These are phyloP conservation scores for Morone chrysops DNA, from an alignment of 2,113 vertebrate genomes.

Conservation along the genomic window DNA sequence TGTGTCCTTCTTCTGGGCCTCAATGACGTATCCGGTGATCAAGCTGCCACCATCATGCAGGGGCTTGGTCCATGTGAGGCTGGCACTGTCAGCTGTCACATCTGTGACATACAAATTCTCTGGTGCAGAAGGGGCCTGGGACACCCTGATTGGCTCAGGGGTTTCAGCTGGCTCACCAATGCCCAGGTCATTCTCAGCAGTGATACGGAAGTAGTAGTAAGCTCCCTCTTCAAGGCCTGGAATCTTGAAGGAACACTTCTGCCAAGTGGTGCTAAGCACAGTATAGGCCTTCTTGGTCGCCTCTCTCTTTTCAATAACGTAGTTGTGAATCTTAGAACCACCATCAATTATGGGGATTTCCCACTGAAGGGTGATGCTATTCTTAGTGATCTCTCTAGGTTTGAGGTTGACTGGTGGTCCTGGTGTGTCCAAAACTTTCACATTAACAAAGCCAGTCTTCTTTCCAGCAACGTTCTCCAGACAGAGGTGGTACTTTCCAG, in stretches of 20 bases:
- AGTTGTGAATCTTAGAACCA: slow-evolving; percentile 95
- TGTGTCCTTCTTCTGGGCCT: slow-evolving; percentile 93
- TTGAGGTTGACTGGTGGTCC: slow-evolving; percentile 95
- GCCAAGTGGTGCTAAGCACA: slow-evolving; percentile 92
- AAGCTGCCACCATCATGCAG: slow-evolving; percentile 94
- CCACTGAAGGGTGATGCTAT: slow-evolving; percentile 95
- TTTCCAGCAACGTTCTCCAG: slow-evolving; percentile 97
- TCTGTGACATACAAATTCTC: slow-evolving; percentile 96
- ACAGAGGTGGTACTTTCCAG: slow-evolving; percentile 95
- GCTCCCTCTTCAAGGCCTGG: slow-evolving; percentile 91
- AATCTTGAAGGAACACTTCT: slow-evolving; percentile 95
- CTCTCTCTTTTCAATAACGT: slow-evolving; percentile 95
- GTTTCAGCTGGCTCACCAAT: slow-evolving; percentile 96
- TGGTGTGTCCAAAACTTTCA: slow-evolving; percentile 95
- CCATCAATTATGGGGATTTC: slow-evolving; percentile 98
- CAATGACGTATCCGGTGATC: slow-evolving; percentile 98
- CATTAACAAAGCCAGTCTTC: slow-evolving; percentile 97
- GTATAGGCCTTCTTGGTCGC: slow-evolving; percentile 96
- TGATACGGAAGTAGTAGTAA: slow-evolving; percentile 96
- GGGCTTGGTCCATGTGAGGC: slow-evolving; percentile 95
- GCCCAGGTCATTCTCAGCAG: slow-evolving; percentile 97
- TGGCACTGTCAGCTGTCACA: slow-evolving; percentile 91
- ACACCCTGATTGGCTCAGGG: slow-evolving; percentile 91
- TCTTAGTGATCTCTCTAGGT: slow-evolving; percentile 94
- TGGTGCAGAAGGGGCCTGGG: slow-evolving; percentile 93